phyloP scores from a whole-genome alignment of 2,113 vertebrate species.

The Paramormyrops kingsleyae region DNA sequence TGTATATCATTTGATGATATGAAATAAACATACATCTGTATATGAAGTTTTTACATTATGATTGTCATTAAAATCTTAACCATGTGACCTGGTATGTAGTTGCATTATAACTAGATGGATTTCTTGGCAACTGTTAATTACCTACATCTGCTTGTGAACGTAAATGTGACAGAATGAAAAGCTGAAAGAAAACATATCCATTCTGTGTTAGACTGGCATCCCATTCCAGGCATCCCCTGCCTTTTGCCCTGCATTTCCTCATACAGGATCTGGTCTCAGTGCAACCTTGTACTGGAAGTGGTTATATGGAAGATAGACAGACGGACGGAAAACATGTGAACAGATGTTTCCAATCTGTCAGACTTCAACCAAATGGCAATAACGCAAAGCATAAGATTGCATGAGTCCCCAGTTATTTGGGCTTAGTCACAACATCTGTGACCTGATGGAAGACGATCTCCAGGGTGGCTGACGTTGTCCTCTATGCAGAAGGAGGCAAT shows the following conservation, averaged over 20 bases:
- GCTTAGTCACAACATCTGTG: slow-evolving; percentile 2
- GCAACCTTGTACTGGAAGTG: not conserved
- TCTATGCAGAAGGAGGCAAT: not conserved
- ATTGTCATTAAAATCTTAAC: not conserved
- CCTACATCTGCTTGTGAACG: not conserved
- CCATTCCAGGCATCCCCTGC: not conserved
- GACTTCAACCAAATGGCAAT: not conserved
- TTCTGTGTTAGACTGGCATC: not conserved
- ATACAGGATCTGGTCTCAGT: not conserved
- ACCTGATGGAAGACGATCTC: not conserved
- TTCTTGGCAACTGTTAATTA: not conserved
- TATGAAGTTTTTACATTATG: not conserved
- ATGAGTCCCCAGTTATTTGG: not conserved
- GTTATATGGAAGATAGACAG: not conserved
- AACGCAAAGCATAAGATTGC: not conserved
- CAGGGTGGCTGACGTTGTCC: not conserved
- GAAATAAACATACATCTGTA: not conserved
- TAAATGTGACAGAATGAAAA: not conserved
- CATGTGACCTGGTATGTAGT: not conserved
- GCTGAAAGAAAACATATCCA: not conserved
- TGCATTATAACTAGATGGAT: not conserved
- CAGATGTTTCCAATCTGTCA: slow-evolving; percentile 7
- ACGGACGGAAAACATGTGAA: not conserved
- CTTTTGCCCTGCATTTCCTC: not conserved
- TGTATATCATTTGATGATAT: not conserved